Percentiles rank a stretch among this genome's conserved stretches.
Conservation (phyloP, 2,888 invertebrate genomes). For the Hypomecis punctinalis region DNA sequence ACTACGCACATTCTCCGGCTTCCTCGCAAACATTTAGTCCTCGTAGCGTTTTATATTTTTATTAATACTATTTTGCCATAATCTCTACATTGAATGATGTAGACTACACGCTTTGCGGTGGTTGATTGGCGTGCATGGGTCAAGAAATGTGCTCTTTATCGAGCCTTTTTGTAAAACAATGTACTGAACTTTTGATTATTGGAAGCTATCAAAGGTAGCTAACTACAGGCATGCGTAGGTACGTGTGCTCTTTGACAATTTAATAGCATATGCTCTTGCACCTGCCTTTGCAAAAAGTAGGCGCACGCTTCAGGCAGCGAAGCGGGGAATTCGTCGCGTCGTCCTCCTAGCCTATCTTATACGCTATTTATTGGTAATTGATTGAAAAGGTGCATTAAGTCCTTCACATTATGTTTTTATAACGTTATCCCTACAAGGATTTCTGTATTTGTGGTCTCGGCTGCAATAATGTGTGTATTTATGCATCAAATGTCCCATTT, state of each 20-base stretch:
- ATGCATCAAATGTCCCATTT: constrained; percentile 35
- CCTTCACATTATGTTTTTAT: constrained; percentile 65
- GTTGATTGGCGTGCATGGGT: neutral
- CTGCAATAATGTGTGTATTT: constrained; percentile 42
- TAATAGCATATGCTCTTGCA: constrained; percentile 83
- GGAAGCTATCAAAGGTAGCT: constrained; percentile 63
- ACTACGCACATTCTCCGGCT: constrained; percentile 54
- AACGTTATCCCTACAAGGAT: constrained; percentile 60
- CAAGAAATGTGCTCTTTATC: neutral
- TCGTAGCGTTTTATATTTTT: constrained; percentile 48
- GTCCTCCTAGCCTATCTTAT: constrained; percentile 75
- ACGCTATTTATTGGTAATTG: constrained; percentile 83
- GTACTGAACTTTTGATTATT: constrained; percentile 75
- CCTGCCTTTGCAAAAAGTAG: constrained; percentile 83
- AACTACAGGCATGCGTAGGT: constrained; percentile 64
- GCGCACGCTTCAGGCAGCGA: constrained; percentile 80
- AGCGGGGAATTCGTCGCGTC: constrained; percentile 81
- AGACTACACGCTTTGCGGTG: constrained; percentile 13
- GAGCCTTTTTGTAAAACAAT: constrained; percentile 33
- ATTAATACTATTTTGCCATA: constrained; percentile 32
- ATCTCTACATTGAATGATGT: constrained; percentile 15
- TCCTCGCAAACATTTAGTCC: constrained; percentile 56
- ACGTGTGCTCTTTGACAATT: constrained; percentile 82
- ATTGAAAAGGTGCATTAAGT: constrained; percentile 80
- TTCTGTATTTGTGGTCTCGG: constrained; percentile 44